Conservation (phyloP, 1,140 invertebrate species). For the Euwallacea fornicatus region DNA sequence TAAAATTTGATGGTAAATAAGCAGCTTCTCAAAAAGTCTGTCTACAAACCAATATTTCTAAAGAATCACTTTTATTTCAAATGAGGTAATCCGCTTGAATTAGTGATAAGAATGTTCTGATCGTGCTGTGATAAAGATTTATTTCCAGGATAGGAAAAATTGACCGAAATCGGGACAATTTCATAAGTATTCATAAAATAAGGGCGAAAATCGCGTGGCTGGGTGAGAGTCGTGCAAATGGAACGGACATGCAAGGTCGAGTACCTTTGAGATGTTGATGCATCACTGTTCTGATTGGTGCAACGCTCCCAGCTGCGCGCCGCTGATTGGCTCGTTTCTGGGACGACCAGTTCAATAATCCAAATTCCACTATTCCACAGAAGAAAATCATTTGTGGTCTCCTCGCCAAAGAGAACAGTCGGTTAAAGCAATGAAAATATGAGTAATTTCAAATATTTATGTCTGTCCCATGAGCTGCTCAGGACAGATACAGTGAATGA, state of each 20-base stretch:
- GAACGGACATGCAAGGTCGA: conserved; percentile 33
- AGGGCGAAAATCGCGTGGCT: conserved; percentile 17
- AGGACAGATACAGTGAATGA: conserved; percentile 54
- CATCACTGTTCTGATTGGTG: conserved; percentile 33
- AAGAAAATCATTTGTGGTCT: conserved; percentile 53
- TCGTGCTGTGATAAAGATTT: too few relatives aligned
- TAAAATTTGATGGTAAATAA: too few relatives aligned
- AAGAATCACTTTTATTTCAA: too few relatives aligned
- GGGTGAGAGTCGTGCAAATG: background rate
- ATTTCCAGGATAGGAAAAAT: too few relatives aligned
- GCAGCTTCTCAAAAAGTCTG: too few relatives aligned
- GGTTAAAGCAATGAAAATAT: conserved; percentile 50
- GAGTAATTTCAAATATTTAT: conserved; percentile 45
- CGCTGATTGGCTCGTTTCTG: conserved; percentile 38
- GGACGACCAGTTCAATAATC: conserved; percentile 40
- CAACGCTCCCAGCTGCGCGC: conserved; percentile 20
- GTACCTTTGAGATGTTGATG: conserved; percentile 33
- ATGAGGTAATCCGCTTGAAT: too few relatives aligned
- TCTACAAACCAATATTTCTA: too few relatives aligned
- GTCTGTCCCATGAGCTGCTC: conserved; percentile 48
- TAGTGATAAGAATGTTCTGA: too few relatives aligned
- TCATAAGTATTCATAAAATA: background rate
- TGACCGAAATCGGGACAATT: too few relatives aligned
- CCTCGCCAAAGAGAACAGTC: conserved; percentile 53
- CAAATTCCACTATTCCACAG: conserved; percentile 27